Percentiles rank a stretch among this genome's conserved stretches.
Conservation (phyloP, 2,797 vertebrate genomes). For the Distichodus sexfasciatus region DNA sequence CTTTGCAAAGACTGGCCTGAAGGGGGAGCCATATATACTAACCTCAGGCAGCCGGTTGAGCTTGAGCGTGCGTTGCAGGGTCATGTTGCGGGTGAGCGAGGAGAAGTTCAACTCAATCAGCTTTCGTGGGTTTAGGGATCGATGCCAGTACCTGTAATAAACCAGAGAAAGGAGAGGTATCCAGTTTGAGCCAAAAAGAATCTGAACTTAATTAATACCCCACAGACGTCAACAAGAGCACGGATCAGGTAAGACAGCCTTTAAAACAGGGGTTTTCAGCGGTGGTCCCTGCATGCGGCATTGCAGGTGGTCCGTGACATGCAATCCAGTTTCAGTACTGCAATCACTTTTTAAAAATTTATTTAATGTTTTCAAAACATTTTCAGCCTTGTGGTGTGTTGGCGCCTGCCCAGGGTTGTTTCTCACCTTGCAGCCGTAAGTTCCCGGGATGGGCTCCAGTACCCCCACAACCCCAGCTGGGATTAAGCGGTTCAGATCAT, state of each 20-base stretch:
- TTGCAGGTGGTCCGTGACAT: background rate
- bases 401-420: too few species aligned
- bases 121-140: slow-evolving; percentile 88
- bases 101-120: slow-evolving; percentile 88
- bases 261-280: background rate
- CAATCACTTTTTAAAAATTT: too few species aligned
- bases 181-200: slow-evolving; percentile 1
- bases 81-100: slow-evolving; percentile 84
- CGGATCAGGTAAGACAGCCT: background rate
- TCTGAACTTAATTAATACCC: background rate
- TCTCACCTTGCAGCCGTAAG: too few species aligned
- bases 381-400: too few species aligned
- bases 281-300: too few species aligned
- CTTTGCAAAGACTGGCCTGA: background rate
- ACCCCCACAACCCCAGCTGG: too few species aligned
- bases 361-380: too few species aligned
- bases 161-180: background rate
- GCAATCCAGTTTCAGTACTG: too few species aligned
- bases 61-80: slow-evolving; percentile 86
- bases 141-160: slow-evolving; percentile 84
- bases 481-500: too few species aligned
- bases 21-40: slow-evolving; percentile 61
- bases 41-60: slow-evolving; percentile 89
- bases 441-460: too few species aligned
- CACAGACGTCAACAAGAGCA: background rate